Base-by-base conservation (phyloP, 1,140 invertebrate genomes). In the Radopholus similis region DNA sequence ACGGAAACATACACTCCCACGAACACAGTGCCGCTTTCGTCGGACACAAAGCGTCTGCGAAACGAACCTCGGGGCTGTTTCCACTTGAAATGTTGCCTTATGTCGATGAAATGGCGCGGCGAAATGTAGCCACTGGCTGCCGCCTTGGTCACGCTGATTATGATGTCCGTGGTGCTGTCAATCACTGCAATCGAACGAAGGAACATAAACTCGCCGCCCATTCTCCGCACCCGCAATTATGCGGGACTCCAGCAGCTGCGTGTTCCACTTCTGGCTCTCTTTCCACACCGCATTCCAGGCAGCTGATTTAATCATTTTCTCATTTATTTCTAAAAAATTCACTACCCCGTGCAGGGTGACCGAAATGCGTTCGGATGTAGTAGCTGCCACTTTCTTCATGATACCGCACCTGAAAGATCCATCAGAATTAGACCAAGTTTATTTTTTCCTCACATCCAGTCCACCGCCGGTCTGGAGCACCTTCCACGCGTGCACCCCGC, bases 1-100 rank as follows among this genome's bases (percentile, higher is more conserved):
- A 71, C 56, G 9, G 71, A 74, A 0, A 73, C 60, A 40, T 74
- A 71, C 37, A 73, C 71, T 1, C 69, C 40, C 21, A 51, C 55
- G 51, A 54, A 72, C 32, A 51, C 55, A 58, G 44, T 70, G 13
- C 40, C 40, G 30, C 18, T 40, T 13, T 60, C 58, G 32, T 60
- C 58, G 6, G 58, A 40, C 9, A 60, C 47, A 40, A 47, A 60
- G 28, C 58, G 58, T 30, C 58, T 44, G 28, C 38, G 44, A 47
- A 23, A 23, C 18, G 35, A n/a, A n/a, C n/a, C n/a, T n/a, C n/a
- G n/a, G n/a, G n/a, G n/a, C 23, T 44, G 32, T 15, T 21, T 59
- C 35, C n/a, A 8, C 8, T 59, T 44, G 35, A 44, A n/a, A 44
- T 58, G n/a, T 42, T 13, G 44, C 58, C 58, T 23, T 32, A 60